phyloP scores from a whole-genome alignment of 2,113 vertebrate species.

The Melanostigma gelatinosum region DNA sequence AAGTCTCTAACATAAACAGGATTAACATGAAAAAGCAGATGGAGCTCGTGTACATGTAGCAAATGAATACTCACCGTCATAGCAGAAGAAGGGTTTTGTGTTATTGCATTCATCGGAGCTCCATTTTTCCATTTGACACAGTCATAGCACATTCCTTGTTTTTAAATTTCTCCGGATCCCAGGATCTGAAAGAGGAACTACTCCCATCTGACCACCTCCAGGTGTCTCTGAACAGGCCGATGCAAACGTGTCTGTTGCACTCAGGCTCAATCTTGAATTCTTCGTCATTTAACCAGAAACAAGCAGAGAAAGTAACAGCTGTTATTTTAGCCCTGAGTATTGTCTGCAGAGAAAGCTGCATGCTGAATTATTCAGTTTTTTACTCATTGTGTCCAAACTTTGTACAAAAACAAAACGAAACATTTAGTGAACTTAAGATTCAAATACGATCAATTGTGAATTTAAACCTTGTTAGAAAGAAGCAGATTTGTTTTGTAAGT shows the following conservation, averaged over 20 bases:
- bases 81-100: slow-evolving; percentile 2
- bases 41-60: not conserved
- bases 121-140: not conserved
- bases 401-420: too few species aligned
- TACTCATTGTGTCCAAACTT: too few species aligned
- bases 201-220: slow-evolving; percentile 10
- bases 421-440: too few species aligned
- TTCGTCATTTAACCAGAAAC: not conserved
- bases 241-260: rapidly evolving
- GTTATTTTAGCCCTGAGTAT: too few species aligned
- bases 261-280: too few species aligned
- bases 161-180: not conserved
- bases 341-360: too few species aligned
- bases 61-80: slow-evolving; percentile 1
- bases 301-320: too few species aligned
- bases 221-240: slow-evolving; percentile 34
- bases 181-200: slow-evolving; percentile 17
- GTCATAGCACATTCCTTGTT: not conserved
- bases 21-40: not conserved
- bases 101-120: rapidly evolving
- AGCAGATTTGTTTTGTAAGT: not conserved
- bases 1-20: too few species aligned
- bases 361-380: too few species aligned
- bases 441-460: too few species aligned
- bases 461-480: not conserved